Evolutionary conservation across 2,888 invertebrate species (phyloP).

Genomic region (Caenorhabditis drosophilae): DNA sequence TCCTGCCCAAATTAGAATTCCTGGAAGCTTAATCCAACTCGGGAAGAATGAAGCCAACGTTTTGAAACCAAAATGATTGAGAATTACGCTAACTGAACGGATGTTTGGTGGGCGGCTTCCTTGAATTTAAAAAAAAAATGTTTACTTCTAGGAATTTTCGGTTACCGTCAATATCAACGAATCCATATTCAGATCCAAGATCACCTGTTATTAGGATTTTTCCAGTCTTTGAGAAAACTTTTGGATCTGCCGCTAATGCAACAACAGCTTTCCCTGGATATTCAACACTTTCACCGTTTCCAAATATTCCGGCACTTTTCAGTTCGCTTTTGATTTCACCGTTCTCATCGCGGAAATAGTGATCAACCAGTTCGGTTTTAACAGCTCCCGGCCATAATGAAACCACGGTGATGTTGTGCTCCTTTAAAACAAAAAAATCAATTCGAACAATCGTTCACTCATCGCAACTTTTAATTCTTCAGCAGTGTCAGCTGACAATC

Average conservation of each 20-base stretch:
- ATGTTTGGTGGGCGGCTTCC: constrained; percentile 42
- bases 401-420: constrained; percentile 64
- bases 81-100: constrained; percentile 25
- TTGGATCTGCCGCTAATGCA: constrained; percentile 65
- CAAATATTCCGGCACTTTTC: constrained; percentile 36
- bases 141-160: no score
- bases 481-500: constrained; percentile 71
- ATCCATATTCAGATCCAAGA: constrained; percentile 69
- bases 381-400: constrained; percentile 72
- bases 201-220: constrained; percentile 68
- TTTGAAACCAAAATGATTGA: constrained; percentile 27
- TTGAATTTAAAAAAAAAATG: not conserved
- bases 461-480: no score
- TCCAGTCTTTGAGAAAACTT: constrained; percentile 68
- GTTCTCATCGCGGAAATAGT: constrained; percentile 12
- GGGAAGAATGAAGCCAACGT: constrained; percentile 33
- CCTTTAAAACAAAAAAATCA: no score
- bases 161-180: constrained; percentile 70
- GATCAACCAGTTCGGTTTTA: constrained; percentile 66
- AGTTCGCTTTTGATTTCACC: constrained; percentile 13
- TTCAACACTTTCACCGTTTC: constrained; percentile 55
- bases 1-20: constrained; percentile 32
- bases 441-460: no score
- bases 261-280: constrained; percentile 62
- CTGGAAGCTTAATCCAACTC: constrained; percentile 40